Evolutionary conservation across 2,113 vertebrate genomes (phyloP).

Genomic region (Amphiprion ocellaris): DNA sequence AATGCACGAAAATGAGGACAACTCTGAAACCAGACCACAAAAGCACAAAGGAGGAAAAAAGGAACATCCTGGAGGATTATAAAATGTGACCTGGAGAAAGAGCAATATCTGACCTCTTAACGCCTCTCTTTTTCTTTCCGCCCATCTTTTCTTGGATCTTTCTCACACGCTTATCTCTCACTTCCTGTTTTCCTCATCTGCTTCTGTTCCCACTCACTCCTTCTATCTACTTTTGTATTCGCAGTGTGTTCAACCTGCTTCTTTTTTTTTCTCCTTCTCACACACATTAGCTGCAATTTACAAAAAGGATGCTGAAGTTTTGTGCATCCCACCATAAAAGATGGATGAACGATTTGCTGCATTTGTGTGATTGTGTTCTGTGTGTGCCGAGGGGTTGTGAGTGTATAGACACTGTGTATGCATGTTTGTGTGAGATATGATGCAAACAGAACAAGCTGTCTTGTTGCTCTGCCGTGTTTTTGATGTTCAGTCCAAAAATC

Average conservation of each 20-base stretch:
- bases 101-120: conserved; percentile 23
- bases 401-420: conserved; percentile 47
- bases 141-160: neutral
- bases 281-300: conserved; percentile 69
- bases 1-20: conserved; percentile 22
- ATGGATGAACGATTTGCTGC: conserved; percentile 73
- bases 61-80: neutral
- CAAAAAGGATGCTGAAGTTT: conserved; percentile 60
- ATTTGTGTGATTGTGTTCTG: conserved; percentile 53
- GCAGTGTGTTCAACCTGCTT: conserved; percentile 30
- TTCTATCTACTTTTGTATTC: conserved; percentile 54
- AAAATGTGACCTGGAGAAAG: conserved; percentile 28
- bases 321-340: conserved; percentile 66
- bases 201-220: conserved; percentile 37
- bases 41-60: neutral
- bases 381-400: conserved; percentile 41
- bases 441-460: conserved; percentile 79
- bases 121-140: conserved; percentile 11
- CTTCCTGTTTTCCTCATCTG: conserved; percentile 13
- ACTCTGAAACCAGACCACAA: conserved; percentile 16
- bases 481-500: conserved; percentile 80
- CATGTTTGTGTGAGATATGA: conserved; percentile 71
- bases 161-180: conserved; percentile 13
- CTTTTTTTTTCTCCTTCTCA: conserved; percentile 5
- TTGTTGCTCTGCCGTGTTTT: conserved; percentile 71